Base-by-base conservation (phyloP, 2,888 invertebrate species). In the Auanema sp. region DNA sequence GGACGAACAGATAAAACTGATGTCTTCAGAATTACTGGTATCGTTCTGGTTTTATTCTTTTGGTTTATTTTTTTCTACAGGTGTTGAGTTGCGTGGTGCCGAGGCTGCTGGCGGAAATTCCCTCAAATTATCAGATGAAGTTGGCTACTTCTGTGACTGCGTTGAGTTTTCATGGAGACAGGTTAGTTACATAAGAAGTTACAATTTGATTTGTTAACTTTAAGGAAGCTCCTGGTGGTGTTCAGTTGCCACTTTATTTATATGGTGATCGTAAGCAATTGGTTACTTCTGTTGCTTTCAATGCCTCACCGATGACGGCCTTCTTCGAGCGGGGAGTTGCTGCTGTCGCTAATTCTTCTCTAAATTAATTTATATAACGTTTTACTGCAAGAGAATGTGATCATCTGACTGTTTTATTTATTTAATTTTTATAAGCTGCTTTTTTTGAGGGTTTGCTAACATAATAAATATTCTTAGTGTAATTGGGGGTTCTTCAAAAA, bases 261-360 rank as follows among this genome's bases (percentile, higher is more conserved):
- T 98, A 98, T 87, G 92, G 68, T 94, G 68, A 95, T 93, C 14
- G 90, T 96, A 75, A 91, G 92, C 0, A 96, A 96, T 85, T 88
- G 95, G 65, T 98, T 71, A 97, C 97, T 87, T 95, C 95, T 0
- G 90, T 98, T 63, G 92, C 96, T 80, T 89, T 98, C 84, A 91
- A 92, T 78, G 91, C 94, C 59, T 92, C 66, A 1, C 68, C 68
- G 1, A 55, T 92, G 85, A 83, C 83, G 65, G 68, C 68, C 23
- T 97, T 98, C 88, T 97, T 96, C 86, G 96, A 98, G 86, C 89
- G 98, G 59, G 98, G 98, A 75, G 97, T 99, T 24, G 97, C 97
- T 55, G 89, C 98, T 51, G 89, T 96, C 83, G 92, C 93, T 23
- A 96, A 96, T 50, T 55, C 73, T 10, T 24, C 63, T 52, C 60